Evolutionary conservation across 2,888 invertebrate genomes (phyloP).

Genomic region (Pyrrhia umbra): DNA sequence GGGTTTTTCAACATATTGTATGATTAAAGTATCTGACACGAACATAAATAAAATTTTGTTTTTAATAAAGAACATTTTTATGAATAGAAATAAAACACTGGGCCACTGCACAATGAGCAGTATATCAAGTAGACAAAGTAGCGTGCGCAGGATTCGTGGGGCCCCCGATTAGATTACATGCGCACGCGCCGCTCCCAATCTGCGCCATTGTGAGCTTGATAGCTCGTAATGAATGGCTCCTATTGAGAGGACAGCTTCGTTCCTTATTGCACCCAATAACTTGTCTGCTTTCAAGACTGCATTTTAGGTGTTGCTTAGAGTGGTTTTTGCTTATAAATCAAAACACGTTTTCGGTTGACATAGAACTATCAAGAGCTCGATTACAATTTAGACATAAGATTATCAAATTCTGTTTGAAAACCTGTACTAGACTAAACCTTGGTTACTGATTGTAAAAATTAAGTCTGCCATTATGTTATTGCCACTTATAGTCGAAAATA

Average conservation of each 20-base stretch:
- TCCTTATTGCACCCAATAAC: not conserved
- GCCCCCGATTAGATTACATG: constrained; percentile 66
- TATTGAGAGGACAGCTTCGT: constrained; percentile 19
- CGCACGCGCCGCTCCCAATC: constrained; percentile 57
- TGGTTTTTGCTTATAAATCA: too few relatives aligned
- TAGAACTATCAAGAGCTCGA: too few relatives aligned
- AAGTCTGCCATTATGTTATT: too few relatives aligned
- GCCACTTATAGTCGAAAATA: too few relatives aligned
- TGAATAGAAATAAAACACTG: constrained; percentile 21
- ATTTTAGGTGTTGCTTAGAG: not conserved
- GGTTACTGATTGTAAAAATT: too few relatives aligned
- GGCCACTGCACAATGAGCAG: constrained; percentile 45
- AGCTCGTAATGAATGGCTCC: constrained; percentile 42
- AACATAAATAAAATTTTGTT: not conserved
- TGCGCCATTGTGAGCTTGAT: constrained; percentile 47
- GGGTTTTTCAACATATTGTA: not conserved
- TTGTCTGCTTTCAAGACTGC: not conserved
- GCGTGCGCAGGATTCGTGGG: constrained; percentile 59
- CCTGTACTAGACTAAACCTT: too few relatives aligned
- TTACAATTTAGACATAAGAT: too few relatives aligned
- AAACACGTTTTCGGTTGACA: too few relatives aligned
- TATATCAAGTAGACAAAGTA: constrained; percentile 49
- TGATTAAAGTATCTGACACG: not conserved
- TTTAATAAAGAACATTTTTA: constrained; percentile 10
- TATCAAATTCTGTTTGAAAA: too few relatives aligned